A percentile compares a stretch with the other conserved stretches of the same genome.
Evolutionary conservation across 2,888 invertebrate species (phyloP).

Genomic region (Macropis europaea): DNA sequence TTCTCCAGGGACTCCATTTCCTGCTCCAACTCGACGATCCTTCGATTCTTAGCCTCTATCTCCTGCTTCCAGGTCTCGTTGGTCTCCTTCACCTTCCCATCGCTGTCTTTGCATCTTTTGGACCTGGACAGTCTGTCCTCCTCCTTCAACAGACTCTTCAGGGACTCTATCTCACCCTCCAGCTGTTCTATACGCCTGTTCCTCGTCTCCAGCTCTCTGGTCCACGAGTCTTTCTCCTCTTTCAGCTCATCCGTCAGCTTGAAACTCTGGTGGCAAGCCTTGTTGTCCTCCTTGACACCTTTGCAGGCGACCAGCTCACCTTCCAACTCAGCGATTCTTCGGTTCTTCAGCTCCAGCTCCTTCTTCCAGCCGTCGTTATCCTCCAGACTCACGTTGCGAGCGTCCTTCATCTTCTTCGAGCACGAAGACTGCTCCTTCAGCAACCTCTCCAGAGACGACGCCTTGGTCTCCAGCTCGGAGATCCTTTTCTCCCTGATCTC

Average conservation of each 20-base stretch:
- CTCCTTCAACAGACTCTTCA: conserved; percentile 9
- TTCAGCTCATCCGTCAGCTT: conserved; percentile 16
- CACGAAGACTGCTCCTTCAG: conserved; percentile 60
- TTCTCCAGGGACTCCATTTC: conserved; percentile 82
- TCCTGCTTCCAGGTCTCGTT: conserved; percentile 49
- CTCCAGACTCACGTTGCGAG: conserved; percentile 89
- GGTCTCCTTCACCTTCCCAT: neutral
- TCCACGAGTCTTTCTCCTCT: conserved; percentile 33
- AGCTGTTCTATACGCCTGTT: conserved; percentile 36
- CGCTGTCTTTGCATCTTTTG: conserved; percentile 6
- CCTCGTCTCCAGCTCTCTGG: conserved; percentile 27
- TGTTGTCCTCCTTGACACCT: conserved; percentile 79
- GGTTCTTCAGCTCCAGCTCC: conserved; percentile 78
- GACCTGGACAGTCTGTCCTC: neutral
- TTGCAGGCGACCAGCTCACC: conserved; percentile 81
- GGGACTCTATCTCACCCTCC: conserved; percentile 25
- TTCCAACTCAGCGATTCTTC: conserved; percentile 82
- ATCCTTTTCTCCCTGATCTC: conserved; percentile 81
- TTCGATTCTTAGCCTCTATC: conserved; percentile 79
- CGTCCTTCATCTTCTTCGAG: conserved; percentile 37
- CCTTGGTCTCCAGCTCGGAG: conserved; percentile 82
- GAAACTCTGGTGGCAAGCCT: conserved; percentile 8
- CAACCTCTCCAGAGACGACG: conserved; percentile 81
- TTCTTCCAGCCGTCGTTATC: conserved; percentile 82
- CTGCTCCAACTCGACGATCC: conserved; percentile 82